Evolutionary conservation across 2,797 vertebrate species (phyloP), one percentile per base, ranked within the genome.

Genomic region (Cryptoblepharus egeriae): DNA sequence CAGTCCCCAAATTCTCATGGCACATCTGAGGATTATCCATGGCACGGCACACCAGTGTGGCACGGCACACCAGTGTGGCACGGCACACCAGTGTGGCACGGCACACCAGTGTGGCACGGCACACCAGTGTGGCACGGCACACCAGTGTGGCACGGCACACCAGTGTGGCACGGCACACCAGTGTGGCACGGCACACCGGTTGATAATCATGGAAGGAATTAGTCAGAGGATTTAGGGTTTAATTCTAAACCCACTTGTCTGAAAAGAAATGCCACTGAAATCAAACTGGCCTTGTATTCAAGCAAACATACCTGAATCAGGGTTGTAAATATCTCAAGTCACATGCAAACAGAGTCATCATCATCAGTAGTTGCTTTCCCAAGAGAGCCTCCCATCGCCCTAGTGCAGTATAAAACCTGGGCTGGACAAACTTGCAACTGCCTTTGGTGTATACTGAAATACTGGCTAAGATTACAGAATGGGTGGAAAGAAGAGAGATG

Each of bases 371-470:
- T 13, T 26, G 32, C 32, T 65, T 77, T 83, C 72, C 77, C 82
- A 77, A 84, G 82, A 67, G n/a, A 58, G 37, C 76, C 71, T 39
- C 42, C 55, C 8, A 52, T n/a, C n/a, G 68, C 24, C 16, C 37
- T 15, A 35, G 70, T 2, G 13, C 30, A 22, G 3, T 10, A 60
- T 22, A 84, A 84, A 84, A 68, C 12, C 70, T 68, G 75, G 35
- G 15, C 39, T 55, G 58, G 81, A 72, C 4, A 24, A 3, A 24
- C 7, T 37, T 35, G 35, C 15, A 58, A 75, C 4, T 3, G 15
- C n/a, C 67, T 10, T 52, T 18, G 45, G 30, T 12, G 52, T 28
- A 58, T n/a, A 10, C 28, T 42, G 24, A 22, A 63, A 68, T 32
- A 72, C 37, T 28, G 13, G 32, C 35, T 24, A 71, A n/a, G 42